phyloP scores from a whole-genome alignment of 2,888 invertebrate genomes.

The Liposcelis brunnea region DNA sequence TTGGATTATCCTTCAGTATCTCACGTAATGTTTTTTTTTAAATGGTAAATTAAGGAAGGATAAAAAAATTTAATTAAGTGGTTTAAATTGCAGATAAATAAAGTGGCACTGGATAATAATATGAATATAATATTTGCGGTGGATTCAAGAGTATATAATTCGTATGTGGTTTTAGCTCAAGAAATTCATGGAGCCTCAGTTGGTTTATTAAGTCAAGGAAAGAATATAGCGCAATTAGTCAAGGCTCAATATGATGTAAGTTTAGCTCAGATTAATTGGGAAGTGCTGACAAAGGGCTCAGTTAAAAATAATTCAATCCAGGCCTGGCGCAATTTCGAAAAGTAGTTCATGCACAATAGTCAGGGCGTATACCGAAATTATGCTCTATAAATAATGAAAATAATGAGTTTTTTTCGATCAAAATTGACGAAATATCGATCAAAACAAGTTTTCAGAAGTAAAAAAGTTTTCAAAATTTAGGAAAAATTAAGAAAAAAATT shows the following conservation, averaged over 20 bases:
- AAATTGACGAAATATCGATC: too few species aligned
- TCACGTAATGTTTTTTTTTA: too few species aligned
- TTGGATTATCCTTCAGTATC: conserved; percentile 70
- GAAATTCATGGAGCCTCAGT: conserved; percentile 49
- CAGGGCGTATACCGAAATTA: too few species aligned
- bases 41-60: too few species aligned
- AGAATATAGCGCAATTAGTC: conserved; percentile 50
- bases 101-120: conserved; percentile 43
- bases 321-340: too few species aligned
- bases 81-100: conserved; percentile 32
- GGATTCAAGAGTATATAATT: conserved; percentile 21
- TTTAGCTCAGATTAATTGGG: conserved; percentile 15
- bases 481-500: too few species aligned
- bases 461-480: too few species aligned
- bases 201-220: conserved; percentile 39
- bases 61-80: conserved; percentile 6
- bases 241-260: conserved; percentile 47
- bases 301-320: conserved; percentile 1
- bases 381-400: too few species aligned
- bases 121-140: conserved; percentile 67
- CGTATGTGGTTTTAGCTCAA: conserved; percentile 36
- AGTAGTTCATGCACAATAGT: too few species aligned
- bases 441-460: too few species aligned
- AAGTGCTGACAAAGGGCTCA: not conserved
- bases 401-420: too few species aligned